Percentiles rank a stretch among this genome's conserved stretches.
Conservation (phyloP, 2,113 vertebrate genomes). For the Solea senegalensis region DNA sequence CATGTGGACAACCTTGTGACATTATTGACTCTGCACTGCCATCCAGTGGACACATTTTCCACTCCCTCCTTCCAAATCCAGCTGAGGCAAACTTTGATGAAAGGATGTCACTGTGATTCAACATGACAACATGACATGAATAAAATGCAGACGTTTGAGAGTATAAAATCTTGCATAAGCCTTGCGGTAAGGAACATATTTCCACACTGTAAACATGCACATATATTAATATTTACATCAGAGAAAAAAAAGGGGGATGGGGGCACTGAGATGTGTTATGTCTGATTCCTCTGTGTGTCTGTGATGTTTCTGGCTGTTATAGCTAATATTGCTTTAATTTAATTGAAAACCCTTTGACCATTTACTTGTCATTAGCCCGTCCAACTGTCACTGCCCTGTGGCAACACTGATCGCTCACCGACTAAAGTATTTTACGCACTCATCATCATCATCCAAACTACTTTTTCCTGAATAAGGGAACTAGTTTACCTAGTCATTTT, state of each 20-base stretch:
- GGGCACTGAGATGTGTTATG: not conserved
- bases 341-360: constrained; percentile 17
- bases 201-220: constrained; percentile 66
- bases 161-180: constrained; percentile 75
- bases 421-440: constrained; percentile 12
- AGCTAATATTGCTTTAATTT: constrained; percentile 65
- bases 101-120: constrained; percentile 42
- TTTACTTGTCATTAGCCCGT: not conserved
- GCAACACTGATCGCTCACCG: constrained; percentile 14
- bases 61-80: not conserved
- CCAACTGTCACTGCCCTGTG: not conserved
- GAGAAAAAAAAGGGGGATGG: not conserved
- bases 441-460: not conserved
- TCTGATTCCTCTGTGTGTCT: constrained; percentile 14
- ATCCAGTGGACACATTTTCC: not conserved
- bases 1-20: too few relatives aligned
- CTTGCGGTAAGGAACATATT: constrained; percentile 60
- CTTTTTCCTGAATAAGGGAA: constrained; percentile 45
- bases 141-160: constrained; percentile 29
- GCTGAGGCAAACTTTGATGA: constrained; percentile 32
- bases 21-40: not conserved
- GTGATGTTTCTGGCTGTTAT: constrained; percentile 41
- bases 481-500: constrained; percentile 11
- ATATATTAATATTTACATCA: constrained; percentile 62
- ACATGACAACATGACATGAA: constrained; percentile 27